Base-by-base conservation (phyloP, 2,797 vertebrate genomes). In the Distichodus sexfasciatus region DNA sequence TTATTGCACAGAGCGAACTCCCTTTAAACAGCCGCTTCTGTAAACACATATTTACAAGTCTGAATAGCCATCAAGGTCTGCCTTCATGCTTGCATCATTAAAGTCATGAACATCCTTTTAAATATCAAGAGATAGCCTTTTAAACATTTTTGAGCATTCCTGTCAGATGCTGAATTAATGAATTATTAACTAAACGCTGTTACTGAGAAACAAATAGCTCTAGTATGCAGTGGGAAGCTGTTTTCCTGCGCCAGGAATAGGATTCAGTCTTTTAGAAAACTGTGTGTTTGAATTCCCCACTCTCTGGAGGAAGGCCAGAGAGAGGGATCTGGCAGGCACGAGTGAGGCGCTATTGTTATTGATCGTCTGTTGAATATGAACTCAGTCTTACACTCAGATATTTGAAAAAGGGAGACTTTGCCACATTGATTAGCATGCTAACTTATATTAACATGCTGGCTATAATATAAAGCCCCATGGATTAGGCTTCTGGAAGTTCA, bases 341-440 rank as follows among this genome's bases (percentile, higher is more conserved):
- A 74, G 48, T 19, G 24, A 69, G 65, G 54, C 35, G 15, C 59
- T 71, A 76, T 72, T 69, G 67, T 65, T 66, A 79, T 79, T 69
- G 71, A 75, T 77, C 75, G 66, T 70, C 55, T 72, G 43, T 75
- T 75, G 57, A 66, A 72, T 76, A 72, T 72, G 53, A 78, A 73
- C 61, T 76, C 50, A 66, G 64, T 71, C 55, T 55, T 64, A 61
- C n/a, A 36, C 67, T 66, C 54, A 38, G 50, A 69, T 72, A 57
- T 65, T 71, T 75, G 47, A 51, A 50, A 65, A 75, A 51, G 72
- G 24, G 35, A 61, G 60, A 55, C 60, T 74, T 78, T 78, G 66
- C 63, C 61, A 65, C 53, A n/a, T 17, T 54, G 43, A 58, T 62
- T 72, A 72, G 35, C 47, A 76, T 76, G 46, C 66, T 59, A 65